Evolutionary conservation across 2,797 vertebrate genomes (phyloP).

Genomic region (Epinephelus malabaricus): DNA sequence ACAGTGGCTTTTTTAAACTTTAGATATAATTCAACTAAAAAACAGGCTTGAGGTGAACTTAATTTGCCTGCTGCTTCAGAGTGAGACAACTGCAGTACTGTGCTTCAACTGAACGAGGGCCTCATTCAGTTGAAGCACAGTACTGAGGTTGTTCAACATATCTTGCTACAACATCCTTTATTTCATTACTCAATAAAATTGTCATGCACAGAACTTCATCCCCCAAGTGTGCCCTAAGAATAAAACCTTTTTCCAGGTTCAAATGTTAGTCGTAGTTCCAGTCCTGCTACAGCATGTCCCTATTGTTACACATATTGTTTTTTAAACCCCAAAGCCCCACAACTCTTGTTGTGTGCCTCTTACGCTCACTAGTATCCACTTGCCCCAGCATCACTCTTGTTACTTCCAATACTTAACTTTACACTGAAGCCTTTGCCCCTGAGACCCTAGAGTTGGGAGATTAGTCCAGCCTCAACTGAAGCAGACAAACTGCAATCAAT

Average conservation of each 20-base stretch:
- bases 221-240: constrained; percentile 42
- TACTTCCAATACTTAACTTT: constrained; percentile 78
- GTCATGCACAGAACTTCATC: constrained; percentile 40
- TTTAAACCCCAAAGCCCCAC: constrained; percentile 56
- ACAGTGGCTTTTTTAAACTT: no score
- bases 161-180: constrained; percentile 30
- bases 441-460: constrained; percentile 75
- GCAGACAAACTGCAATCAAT: constrained; percentile 84
- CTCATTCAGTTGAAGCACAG: constrained; percentile 1
- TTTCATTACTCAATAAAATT: constrained; percentile 48
- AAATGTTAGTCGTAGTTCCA: constrained; percentile 10
- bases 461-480: constrained; percentile 75
- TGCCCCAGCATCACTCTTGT: constrained; percentile 56
- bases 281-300: constrained; percentile 24
- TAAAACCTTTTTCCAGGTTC: constrained; percentile 38
- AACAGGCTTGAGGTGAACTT: no score
- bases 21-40: no score
- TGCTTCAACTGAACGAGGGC: background rate
- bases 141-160: constrained; percentile 27
- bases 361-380: constrained; percentile 57
- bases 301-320: constrained; percentile 47
- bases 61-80: no score
- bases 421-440: constrained; percentile 69
- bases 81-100: no score
- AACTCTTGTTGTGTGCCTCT: constrained; percentile 50